Conservation (phyloP, 2,888 invertebrate genomes). For the Prosopocoilus inquinatus region DNA sequence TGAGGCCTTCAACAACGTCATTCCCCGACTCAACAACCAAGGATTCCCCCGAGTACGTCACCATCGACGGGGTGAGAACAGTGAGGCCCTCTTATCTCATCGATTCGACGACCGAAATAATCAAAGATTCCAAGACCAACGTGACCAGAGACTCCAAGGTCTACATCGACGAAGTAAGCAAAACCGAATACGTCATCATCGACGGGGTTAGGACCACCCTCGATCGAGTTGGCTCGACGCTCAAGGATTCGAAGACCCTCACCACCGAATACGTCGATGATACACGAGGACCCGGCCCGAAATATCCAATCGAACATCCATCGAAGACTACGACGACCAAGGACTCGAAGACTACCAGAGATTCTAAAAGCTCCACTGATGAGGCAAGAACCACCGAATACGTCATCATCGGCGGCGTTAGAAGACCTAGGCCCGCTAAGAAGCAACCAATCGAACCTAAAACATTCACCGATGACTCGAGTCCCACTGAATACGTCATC, state of each 20-base stretch:
- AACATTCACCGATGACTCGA: background rate
- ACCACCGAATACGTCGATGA: constrained; percentile 4
- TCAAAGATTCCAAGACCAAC: constrained; percentile 34
- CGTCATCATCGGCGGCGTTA: constrained; percentile 5
- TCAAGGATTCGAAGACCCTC: background rate
- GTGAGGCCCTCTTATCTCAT: background rate
- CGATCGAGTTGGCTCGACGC: background rate
- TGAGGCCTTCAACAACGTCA: no score
- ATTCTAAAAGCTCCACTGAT: background rate
- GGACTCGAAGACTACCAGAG: constrained; percentile 11
- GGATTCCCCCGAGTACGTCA: background rate
- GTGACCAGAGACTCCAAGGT: constrained; percentile 35
- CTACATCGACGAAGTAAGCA: constrained; percentile 34
- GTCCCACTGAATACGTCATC: constrained; percentile 6
- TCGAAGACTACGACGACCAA: constrained; percentile 18
- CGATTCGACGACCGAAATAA: constrained; percentile 34
- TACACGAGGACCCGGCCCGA: constrained; percentile 3
- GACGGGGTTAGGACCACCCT: constrained; percentile 6
- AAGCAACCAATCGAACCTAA: background rate
- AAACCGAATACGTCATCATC: constrained; percentile 29
- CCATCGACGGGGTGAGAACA: background rate
- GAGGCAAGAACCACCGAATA: constrained; percentile 6
- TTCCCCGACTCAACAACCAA: no score
- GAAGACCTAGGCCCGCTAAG: constrained; percentile 11
- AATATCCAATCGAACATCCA: constrained; percentile 3